These are phyloP conservation scores for Bombyx mandarina DNA, from an alignment of 1,140 invertebrate species.

Conservation along the genomic window DNA sequence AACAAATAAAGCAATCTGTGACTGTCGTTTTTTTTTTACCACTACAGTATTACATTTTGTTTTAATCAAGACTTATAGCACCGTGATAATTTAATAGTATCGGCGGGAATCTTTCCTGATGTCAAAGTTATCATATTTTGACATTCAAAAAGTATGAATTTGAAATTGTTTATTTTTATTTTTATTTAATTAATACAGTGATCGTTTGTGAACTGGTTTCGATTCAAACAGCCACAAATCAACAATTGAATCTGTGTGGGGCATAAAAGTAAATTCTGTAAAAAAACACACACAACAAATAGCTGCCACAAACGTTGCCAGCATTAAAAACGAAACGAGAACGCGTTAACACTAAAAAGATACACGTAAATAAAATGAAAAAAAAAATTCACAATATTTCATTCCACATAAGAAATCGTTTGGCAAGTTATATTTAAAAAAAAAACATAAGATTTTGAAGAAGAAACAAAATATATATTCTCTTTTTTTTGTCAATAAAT, in stretches of 20 bases:
- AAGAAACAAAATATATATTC: conserved; percentile 4
- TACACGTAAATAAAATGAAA: conserved; percentile 10
- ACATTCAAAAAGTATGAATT: not conserved
- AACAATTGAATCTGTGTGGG: not conserved
- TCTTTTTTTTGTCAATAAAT: conserved; percentile 7
- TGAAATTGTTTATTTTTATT: not conserved
- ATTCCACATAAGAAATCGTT: conserved; percentile 15
- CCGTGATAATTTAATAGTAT: no score
- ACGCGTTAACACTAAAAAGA: conserved; percentile 3
- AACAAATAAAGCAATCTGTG: not conserved
- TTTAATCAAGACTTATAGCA: no score
- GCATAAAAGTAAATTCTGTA: no score
- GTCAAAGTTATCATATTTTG: no score
- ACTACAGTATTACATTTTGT: no score
- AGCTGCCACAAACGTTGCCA: conserved; percentile 1
- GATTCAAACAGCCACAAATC: not conserved
- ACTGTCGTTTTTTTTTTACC: not conserved
- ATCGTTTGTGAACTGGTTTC: not conserved
- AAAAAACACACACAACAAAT: not conserved
- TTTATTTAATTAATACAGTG: not conserved
- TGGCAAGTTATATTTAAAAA: conserved; percentile 15
- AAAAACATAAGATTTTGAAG: conserved; percentile 2
- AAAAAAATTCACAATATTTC: conserved; percentile 9
- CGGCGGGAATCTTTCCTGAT: no score
- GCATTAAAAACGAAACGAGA: conserved; percentile 1